Conservation (phyloP, 2,113 vertebrate genomes). For the Solea senegalensis region DNA sequence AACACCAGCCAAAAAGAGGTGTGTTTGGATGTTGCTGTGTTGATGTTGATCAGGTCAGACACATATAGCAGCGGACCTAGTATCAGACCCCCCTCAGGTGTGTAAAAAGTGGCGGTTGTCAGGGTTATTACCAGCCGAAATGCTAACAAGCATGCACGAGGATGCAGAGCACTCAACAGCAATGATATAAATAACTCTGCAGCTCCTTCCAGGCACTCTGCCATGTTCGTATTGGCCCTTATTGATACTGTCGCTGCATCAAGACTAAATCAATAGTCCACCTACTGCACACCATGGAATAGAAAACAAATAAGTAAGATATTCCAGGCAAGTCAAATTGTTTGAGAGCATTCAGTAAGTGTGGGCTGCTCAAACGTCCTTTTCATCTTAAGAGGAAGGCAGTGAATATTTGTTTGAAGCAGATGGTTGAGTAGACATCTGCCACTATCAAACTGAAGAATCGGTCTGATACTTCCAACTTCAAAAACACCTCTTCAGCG, state of each 20-base stretch:
- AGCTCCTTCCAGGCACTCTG: constrained; percentile 32
- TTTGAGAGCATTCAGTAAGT: constrained; percentile 39
- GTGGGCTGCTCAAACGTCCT: constrained; percentile 35
- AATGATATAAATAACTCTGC: constrained; percentile 57
- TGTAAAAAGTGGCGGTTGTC: constrained; percentile 22
- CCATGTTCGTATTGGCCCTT: constrained; percentile 39
- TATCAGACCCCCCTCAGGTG: constrained; percentile 41
- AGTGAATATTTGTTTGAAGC: constrained; percentile 32
- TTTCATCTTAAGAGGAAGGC: constrained; percentile 43
- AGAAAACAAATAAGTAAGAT: constrained; percentile 48
- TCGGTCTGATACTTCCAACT: constrained; percentile 43
- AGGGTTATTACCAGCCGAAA: constrained; percentile 26
- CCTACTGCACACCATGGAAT: constrained; percentile 37
- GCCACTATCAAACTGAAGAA: constrained; percentile 39
- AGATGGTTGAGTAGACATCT: constrained; percentile 58
- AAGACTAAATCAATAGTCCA: constrained; percentile 49
- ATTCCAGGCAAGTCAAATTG: constrained; percentile 49
- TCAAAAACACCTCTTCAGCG: constrained; percentile 53
- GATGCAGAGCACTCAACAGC: constrained; percentile 26
- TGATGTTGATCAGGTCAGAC: constrained; percentile 32
- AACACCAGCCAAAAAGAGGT: not conserved
- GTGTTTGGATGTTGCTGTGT: constrained; percentile 16
- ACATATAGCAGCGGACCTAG: constrained; percentile 1
- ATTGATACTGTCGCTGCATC: constrained; percentile 42
- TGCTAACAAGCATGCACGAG: constrained; percentile 53